These are phyloP conservation scores for Drosophila macrospina DNA, from an alignment of 2,888 invertebrate species.

Conservation along the genomic window DNA sequence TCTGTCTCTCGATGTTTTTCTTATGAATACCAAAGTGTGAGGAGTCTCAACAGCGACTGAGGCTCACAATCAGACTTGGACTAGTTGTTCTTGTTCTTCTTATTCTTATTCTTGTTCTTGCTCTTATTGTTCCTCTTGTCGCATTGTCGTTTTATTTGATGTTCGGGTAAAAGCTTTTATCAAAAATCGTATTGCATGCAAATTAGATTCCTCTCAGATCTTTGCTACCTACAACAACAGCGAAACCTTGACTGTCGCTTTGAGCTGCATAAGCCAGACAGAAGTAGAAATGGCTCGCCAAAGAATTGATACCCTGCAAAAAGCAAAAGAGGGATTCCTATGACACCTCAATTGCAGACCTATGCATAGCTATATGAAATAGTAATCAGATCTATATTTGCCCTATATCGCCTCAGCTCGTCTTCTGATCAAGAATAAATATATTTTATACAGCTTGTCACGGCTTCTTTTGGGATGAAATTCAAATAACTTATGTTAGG, in stretches of 20 bases:
- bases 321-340: no score
- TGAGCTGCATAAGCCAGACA: constrained; percentile 40
- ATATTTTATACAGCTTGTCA: no score
- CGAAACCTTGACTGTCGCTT: constrained; percentile 43
- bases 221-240: constrained; percentile 39
- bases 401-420: no score
- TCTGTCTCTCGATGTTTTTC: constrained; percentile 65
- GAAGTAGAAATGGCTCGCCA: not conserved
- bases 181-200: constrained; percentile 84
- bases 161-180: constrained; percentile 82
- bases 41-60: constrained; percentile 28
- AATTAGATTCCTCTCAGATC: constrained; percentile 78
- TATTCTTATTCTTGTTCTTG: not conserved
- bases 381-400: no score
- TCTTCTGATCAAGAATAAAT: no score
- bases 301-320: not conserved
- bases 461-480: no score
- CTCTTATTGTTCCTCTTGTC: constrained; percentile 40
- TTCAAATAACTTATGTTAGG: not conserved
- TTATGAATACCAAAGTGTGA: constrained; percentile 69
- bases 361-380: no score
- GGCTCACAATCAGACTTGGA: constrained; percentile 51
- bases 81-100: constrained; percentile 15
- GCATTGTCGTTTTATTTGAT: constrained; percentile 79
- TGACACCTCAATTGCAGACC: no score